Evolutionary conservation across 2,888 invertebrate genomes (phyloP).

Genomic region (Ernsta delagoae): DNA sequence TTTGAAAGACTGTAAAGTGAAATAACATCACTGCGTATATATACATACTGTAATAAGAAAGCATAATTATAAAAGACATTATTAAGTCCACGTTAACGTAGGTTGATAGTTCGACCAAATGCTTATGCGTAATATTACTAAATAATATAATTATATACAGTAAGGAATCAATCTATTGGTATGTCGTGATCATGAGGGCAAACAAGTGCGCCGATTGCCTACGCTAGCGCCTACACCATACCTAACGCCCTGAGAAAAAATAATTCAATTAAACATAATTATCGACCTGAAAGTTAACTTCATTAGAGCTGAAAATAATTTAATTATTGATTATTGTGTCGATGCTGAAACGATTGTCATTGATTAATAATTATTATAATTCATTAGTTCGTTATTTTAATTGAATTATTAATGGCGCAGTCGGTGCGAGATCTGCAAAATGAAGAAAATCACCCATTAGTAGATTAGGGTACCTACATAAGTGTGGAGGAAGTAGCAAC

Average conservation of each 20-base stretch:
- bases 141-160: not conserved
- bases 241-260: slow-evolving; percentile 68
- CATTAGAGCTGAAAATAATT: slow-evolving; percentile 78
- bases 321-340: slow-evolving; percentile 58
- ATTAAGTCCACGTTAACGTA: not conserved
- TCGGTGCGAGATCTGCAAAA: slow-evolving; percentile 67
- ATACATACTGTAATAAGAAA: not conserved
- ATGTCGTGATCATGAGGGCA: not conserved
- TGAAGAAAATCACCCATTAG: slow-evolving; percentile 65
- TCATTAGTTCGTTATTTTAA: slow-evolving; percentile 51
- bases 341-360: slow-evolving; percentile 63
- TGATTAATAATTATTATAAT: slow-evolving; percentile 45
- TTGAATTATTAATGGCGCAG: slow-evolving; percentile 54
- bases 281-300: slow-evolving; percentile 72
- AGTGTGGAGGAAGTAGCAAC: not conserved
- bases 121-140: not conserved
- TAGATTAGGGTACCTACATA: slow-evolving; percentile 35
- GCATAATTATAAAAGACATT: not conserved
- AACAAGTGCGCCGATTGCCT: slow-evolving; percentile 34
- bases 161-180: slow-evolving; percentile 7
- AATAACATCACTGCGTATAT: not conserved
- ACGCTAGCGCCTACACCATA: slow-evolving; percentile 47
- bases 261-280: slow-evolving; percentile 49
- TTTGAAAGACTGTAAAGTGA: not conserved
- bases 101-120: not conserved